Evolutionary conservation across 1,140 invertebrate species (phyloP), one percentile per base, ranked within the genome.

Genomic region (Lepidostoma basale): DNA sequence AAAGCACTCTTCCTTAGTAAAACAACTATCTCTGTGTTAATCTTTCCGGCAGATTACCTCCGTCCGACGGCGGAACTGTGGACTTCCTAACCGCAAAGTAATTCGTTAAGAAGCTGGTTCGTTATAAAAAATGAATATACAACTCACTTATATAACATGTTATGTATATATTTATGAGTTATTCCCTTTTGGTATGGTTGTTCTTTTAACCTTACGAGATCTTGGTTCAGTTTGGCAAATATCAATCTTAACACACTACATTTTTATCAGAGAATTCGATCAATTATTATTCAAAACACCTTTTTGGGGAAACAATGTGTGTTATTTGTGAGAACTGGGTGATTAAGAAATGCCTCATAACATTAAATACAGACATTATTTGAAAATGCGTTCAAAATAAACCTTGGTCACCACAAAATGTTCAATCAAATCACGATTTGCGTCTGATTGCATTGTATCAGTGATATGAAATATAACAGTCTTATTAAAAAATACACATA

Each of bases 21-120:
- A 16, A 14, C 20, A 14, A 20, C 2, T 67, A 67, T 67, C 66
- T 60, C 14, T n/a, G 58, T 60, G 66, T 67, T 30, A 59, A 69
- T 69, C 68, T 69, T 69, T 58, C 62, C 68, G 62, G 60, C 30
- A 69, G 68, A 69, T 69, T 69, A 69, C 60, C 68, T 33, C 54
- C 33, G 58, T 20, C 66, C 30, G 44, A 14, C 42, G 10, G 45
- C 18, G 45, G 44, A 44, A 40, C 30, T 18, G 56, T 10, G n/a
- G n/a, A n/a, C n/a, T n/a, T n/a, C n/a, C n/a, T n/a, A n/a, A n/a
- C n/a, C n/a, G n/a, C 36, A 39, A 59, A 18, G n/a, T 8, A 23
- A 14, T n/a, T 12, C 45, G 25, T 18, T 16, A 3, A 49, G 18
- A 23, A 26, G n/a, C 45, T 12, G 22, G 45, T 4, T 4, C 12